Evolutionary conservation across 2,888 invertebrate species (phyloP).

Genomic region (Sialis fuliginosa): DNA sequence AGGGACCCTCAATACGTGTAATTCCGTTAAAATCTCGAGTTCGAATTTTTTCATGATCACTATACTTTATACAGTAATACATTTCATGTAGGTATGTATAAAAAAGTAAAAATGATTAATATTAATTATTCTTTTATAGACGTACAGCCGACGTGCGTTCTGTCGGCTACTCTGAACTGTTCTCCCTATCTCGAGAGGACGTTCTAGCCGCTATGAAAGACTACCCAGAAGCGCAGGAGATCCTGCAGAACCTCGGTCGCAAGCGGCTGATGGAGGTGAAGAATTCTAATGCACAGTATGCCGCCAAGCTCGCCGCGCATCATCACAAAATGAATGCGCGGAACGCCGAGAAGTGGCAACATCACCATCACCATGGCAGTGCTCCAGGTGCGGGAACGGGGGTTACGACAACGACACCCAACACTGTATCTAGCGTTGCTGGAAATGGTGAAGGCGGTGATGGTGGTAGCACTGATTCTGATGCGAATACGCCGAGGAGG

Average conservation of each 20-base stretch:
- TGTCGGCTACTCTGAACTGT: slow-evolving; percentile 88
- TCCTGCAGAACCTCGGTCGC: slow-evolving; percentile 72
- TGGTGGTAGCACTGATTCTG: slow-evolving; percentile 19
- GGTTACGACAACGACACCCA: background rate
- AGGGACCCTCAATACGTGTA: too few species aligned
- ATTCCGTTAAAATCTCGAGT: too few species aligned
- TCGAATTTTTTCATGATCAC: too few species aligned
- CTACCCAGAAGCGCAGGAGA: slow-evolving; percentile 91
- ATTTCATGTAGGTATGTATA: too few species aligned
- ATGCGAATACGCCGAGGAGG: slow-evolving; percentile 50
- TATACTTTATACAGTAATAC: too few species aligned
- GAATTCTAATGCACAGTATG: slow-evolving; percentile 22
- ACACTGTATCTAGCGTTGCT: slow-evolving; percentile 1
- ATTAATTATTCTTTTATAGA: slow-evolving; percentile 27
- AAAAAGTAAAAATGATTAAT: too few species aligned
- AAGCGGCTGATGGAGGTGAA: slow-evolving; percentile 73
- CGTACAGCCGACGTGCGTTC: slow-evolving; percentile 92
- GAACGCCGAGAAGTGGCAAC: slow-evolving; percentile 10
- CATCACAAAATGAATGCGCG: slow-evolving; percentile 12
- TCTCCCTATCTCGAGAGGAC: slow-evolving; percentile 85
- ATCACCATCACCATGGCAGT: slow-evolving; percentile 1
- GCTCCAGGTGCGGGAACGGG: slow-evolving; percentile 11
- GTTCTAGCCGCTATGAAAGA: slow-evolving; percentile 91
- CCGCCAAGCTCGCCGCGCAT: slow-evolving; percentile 17
- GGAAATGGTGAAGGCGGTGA: slow-evolving; percentile 11